A percentile compares a stretch with the other conserved stretches of the same genome.
Evolutionary conservation across 2,888 invertebrate genomes (phyloP).

Genomic region (Frankliniella intonsa): DNA sequence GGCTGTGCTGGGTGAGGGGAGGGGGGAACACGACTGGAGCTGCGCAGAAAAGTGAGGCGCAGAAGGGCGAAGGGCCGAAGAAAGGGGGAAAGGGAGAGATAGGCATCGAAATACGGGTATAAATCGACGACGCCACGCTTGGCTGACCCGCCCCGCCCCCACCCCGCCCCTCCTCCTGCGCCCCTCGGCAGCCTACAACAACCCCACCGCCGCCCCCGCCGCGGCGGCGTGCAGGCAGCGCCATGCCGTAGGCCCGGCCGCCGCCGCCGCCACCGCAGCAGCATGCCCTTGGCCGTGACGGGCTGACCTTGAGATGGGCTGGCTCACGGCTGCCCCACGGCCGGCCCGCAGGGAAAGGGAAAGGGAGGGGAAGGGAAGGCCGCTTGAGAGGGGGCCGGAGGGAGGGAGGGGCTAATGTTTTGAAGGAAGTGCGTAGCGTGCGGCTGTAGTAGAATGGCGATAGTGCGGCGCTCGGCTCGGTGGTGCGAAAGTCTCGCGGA

Average conservation of each 20-base stretch:
- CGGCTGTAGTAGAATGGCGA: background rate
- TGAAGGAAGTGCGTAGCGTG: background rate
- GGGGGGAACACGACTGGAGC: background rate
- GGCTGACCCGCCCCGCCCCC: background rate
- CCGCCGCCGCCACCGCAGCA: background rate
- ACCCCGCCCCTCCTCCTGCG: too few species aligned
- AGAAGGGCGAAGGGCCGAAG: background rate
- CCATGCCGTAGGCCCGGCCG: too few species aligned
- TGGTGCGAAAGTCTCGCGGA: too few species aligned
- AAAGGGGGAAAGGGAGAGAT: background rate
- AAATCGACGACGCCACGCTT: background rate
- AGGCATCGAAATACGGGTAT: background rate
- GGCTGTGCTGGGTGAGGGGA: background rate
- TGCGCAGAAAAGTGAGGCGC: background rate
- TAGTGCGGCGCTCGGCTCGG: too few species aligned
- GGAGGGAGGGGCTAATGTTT: background rate
- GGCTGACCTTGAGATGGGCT: background rate
- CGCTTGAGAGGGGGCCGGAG: background rate
- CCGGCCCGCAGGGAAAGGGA: background rate
- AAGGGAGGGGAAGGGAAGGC: conserved; percentile 3
- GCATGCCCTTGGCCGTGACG: conserved; percentile 20
- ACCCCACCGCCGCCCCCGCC: too few species aligned
- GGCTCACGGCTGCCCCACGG: background rate
- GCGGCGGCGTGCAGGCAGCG: too few species aligned
- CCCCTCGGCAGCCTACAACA: too few species aligned